These are phyloP conservation scores for Leucania comma DNA, from an alignment of 2,888 invertebrate species.

Conservation along the genomic window DNA sequence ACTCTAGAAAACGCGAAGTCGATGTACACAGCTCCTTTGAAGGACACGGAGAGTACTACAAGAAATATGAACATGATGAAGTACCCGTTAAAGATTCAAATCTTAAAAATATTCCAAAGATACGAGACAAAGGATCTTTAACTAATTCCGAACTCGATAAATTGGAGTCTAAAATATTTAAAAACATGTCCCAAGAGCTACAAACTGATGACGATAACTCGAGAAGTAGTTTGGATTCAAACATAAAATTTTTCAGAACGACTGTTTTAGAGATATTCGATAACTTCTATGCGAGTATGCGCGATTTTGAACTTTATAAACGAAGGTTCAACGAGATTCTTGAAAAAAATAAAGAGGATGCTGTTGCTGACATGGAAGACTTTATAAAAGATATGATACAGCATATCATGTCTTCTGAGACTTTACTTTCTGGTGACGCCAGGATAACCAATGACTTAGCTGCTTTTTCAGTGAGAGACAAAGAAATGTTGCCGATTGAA, in stretches of 20 bases:
- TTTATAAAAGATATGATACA: slow-evolving; percentile 85
- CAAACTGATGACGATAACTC: slow-evolving; percentile 73
- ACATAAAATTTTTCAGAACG: slow-evolving; percentile 81
- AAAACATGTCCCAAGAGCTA: slow-evolving; percentile 78
- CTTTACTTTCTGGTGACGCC: slow-evolving; percentile 62
- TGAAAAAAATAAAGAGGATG: slow-evolving; percentile 75
- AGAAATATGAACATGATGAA: slow-evolving; percentile 80
- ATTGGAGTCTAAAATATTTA: slow-evolving; percentile 77
- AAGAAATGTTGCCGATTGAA: slow-evolving; percentile 45
- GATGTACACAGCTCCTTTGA: slow-evolving; percentile 11
- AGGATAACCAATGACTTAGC: slow-evolving; percentile 35
- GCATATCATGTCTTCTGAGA: slow-evolving; percentile 79
- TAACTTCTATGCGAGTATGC: slow-evolving; percentile 80
- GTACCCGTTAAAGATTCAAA: slow-evolving; percentile 79
- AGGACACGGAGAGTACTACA: slow-evolving; percentile 76
- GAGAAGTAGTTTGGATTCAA: slow-evolving; percentile 77
- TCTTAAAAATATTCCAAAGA: slow-evolving; percentile 41
- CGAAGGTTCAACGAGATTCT: slow-evolving; percentile 81
- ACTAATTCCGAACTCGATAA: slow-evolving; percentile 80
- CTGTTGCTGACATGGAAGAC: slow-evolving; percentile 80
- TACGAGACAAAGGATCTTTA: slow-evolving; percentile 65
- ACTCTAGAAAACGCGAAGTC: slow-evolving; percentile 17
- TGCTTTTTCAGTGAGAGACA: slow-evolving; percentile 23
- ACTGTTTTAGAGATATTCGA: slow-evolving; percentile 84
- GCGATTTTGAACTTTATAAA: slow-evolving; percentile 82